Evolutionary conservation across 2,113 vertebrate genomes (phyloP), one percentile per base, ranked within the genome.

Genomic region (Piliocolobus tephrosceles): DNA sequence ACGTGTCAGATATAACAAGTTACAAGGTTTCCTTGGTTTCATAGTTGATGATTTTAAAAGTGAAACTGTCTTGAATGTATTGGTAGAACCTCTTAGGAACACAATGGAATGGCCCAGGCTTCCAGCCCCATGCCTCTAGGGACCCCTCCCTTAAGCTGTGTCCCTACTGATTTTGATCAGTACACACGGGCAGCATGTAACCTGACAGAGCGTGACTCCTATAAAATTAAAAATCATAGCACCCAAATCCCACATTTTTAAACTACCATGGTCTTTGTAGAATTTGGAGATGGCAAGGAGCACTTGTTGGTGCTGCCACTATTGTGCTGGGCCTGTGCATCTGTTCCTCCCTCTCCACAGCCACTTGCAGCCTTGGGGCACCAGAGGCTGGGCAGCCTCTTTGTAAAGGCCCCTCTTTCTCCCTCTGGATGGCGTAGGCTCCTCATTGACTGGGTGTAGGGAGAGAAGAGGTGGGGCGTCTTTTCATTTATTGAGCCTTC

Each of bases 251-350:
- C 35, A 5, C 47, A 22, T 50, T 72, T 38, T 23, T 35, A 22
- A 72, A 84, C 72, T 25, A 17, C 40, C 35, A 11, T 40, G 2
- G 5, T 20, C 6, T n/a, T 40, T 14, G 68, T 61, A 73, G 66
- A 82, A 20, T 22, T n/a, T 55, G 43, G 13, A 76, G 23, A 38
- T 61, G 10, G 25, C 12, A 11, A 55, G 68, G 68, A 64, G 20
- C 8, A 2, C 23, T 17, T 22, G 17, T 8, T 4, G 2, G 5
- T n/a, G 17, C 20, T 12, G 18, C 43, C 0, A 3, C 25, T 16
- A 30, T 52, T 25, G 32, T 0, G 0, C 12, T 23, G 6, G 38
- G 8, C 13, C 3, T 0, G 5, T 22, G 1, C 2, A 16, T 12
- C 4, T 0, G 20, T 1, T 32, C 32, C 55, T 58, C 75, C 57